Conservation (phyloP, 2,113 vertebrate species). For the Manacus vitellinus region DNA sequence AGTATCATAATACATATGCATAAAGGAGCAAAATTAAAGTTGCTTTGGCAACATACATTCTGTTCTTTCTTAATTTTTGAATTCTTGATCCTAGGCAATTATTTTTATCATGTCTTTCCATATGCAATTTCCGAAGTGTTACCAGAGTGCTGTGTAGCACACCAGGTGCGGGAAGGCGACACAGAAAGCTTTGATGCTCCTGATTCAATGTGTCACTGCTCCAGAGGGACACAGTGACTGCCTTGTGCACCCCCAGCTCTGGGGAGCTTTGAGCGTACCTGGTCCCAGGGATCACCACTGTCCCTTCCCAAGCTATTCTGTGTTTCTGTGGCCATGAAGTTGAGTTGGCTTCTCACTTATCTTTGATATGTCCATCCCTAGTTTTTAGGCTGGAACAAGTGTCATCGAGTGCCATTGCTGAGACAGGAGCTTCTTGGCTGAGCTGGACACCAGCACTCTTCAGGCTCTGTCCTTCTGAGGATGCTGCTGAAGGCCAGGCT, state of each 20-base stretch:
- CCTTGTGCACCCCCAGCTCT: background rate
- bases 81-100: background rate
- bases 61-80: background rate
- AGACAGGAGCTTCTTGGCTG: background rate
- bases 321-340: background rate
- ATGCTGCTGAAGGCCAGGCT: rapidly evolving
- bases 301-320: background rate
- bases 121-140: background rate
- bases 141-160: background rate
- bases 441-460: rapidly evolving
- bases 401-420: background rate
- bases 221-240: rapidly evolving
- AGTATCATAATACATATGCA: background rate
- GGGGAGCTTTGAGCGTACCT: rapidly evolving
- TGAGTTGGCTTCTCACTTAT: rapidly evolving
- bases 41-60: slow-evolving; percentile 34
- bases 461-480: background rate
- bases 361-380: background rate
- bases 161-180: background rate
- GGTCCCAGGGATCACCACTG: background rate
- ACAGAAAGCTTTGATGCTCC: background rate
- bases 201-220: rapidly evolving
- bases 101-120: background rate
- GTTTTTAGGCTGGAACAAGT: background rate
- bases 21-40: slow-evolving; percentile 25